Percentiles rank a stretch among this genome's conserved stretches.
phyloP scores from a whole-genome alignment of 2,888 invertebrate species.

The Subacronicta megacephala region DNA sequence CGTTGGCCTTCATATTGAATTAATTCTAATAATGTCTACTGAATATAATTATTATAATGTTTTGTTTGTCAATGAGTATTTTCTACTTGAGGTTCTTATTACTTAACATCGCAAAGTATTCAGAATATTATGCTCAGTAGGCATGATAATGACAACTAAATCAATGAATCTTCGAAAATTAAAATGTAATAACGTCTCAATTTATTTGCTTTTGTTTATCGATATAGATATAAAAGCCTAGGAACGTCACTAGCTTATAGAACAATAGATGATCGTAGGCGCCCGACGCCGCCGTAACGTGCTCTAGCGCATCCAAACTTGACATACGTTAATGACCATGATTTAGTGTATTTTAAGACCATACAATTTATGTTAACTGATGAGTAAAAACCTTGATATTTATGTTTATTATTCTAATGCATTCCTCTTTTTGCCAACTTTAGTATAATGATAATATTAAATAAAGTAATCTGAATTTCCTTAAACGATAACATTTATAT shows the following conservation, averaged over 20 bases:
- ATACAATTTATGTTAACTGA: conserved; percentile 21
- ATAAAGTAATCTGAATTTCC: neutral
- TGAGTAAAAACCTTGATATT: conserved; percentile 44
- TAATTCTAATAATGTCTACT: no score
- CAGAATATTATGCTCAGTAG: no score
- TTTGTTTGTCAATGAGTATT: no score
- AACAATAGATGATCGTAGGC: conserved; percentile 83
- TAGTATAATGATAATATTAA: neutral
- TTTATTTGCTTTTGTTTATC: no score
- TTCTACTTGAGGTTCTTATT: no score
- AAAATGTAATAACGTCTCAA: no score
- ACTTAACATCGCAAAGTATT: no score
- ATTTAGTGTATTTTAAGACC: conserved; percentile 40
- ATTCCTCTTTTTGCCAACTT: conserved; percentile 15
- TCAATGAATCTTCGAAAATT: no score
- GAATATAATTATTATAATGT: no score
- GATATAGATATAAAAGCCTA: conserved; percentile 33
- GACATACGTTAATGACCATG: conserved; percentile 63
- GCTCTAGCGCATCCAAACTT: conserved; percentile 79
- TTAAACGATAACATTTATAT: neutral
- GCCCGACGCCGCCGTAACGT: conserved; percentile 69
- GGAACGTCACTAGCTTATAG: conserved; percentile 67
- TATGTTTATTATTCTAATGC: conserved; percentile 32
- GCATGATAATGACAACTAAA: no score
- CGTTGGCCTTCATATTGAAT: no score